Evolutionary conservation across 2,797 vertebrate species (phyloP).

Genomic region (Tamandua tetradactyla): DNA sequence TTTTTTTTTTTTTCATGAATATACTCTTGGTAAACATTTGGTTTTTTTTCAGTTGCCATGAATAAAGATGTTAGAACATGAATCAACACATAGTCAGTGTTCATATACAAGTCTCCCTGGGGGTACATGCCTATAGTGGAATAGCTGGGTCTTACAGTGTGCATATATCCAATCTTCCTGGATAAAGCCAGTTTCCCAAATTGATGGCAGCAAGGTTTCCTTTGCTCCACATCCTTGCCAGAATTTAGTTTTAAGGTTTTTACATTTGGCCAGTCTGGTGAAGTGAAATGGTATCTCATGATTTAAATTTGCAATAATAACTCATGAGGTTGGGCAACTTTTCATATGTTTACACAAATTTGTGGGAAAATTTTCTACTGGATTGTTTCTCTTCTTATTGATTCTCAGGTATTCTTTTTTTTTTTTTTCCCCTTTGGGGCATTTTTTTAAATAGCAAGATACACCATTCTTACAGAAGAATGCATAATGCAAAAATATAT

Average conservation of each 20-base stretch:
- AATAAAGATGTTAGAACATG: not conserved
- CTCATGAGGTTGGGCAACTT: not conserved
- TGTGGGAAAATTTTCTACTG: too few relatives aligned
- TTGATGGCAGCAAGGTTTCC: not conserved
- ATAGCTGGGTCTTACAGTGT: not conserved
- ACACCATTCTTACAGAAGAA: not conserved
- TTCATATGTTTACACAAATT: not conserved
- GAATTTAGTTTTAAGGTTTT: not conserved
- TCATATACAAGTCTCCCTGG: not conserved
- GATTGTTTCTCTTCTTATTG: not conserved
- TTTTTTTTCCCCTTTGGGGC: not conserved
- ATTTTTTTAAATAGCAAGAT: not conserved
- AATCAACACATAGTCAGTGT: not conserved
- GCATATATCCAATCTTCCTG: not conserved
- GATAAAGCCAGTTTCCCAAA: not conserved
- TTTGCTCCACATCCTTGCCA: not conserved
- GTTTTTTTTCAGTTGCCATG: not conserved
- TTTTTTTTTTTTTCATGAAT: constrained; percentile 6
- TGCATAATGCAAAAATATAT: not conserved
- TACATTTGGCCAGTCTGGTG: not conserved
- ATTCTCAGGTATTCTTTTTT: not conserved
- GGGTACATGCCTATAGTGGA: not conserved
- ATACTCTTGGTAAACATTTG: not conserved
- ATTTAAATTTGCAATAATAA: not conserved
- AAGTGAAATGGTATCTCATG: not conserved